Conservation (phyloP, 2,113 vertebrate species). For the Lophotis ruficrista region DNA sequence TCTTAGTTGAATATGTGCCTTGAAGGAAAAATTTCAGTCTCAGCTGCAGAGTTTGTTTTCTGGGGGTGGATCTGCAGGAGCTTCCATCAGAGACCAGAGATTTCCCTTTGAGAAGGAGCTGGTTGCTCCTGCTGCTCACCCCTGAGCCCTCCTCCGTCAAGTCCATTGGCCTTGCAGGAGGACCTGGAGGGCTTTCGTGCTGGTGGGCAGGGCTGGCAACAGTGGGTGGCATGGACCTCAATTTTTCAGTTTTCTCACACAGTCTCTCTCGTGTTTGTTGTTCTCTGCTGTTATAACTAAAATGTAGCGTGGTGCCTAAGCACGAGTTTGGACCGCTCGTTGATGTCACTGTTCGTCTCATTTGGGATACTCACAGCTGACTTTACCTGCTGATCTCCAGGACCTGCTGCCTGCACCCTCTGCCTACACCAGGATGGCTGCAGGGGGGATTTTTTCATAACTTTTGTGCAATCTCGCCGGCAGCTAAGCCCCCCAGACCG, state of each 20-base stretch:
- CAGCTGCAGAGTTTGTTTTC: neutral
- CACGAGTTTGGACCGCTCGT: accelerated
- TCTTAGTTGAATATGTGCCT: neutral
- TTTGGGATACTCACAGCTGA: neutral
- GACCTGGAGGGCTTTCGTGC: accelerated
- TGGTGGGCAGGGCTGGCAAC: neutral
- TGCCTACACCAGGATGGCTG: neutral
- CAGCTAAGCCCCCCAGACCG: neutral
- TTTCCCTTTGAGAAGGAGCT: neutral
- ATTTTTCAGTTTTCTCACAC: neutral
- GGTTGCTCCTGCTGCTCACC: neutral
- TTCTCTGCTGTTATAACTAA: neutral
- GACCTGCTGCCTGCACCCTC: neutral
- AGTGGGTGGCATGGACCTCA: neutral
- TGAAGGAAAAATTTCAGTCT: neutral
- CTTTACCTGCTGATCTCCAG: neutral
- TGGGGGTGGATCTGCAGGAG: neutral
- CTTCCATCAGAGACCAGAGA: neutral
- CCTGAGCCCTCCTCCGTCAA: neutral
- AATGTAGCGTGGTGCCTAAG: accelerated
- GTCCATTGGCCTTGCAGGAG: neutral
- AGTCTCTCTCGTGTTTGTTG: neutral
- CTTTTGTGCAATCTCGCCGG: neutral
- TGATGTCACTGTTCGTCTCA: neutral
- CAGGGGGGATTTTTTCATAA: neutral